Base-by-base conservation (phyloP, 2,797 vertebrate genomes). In the Pterois miles region DNA sequence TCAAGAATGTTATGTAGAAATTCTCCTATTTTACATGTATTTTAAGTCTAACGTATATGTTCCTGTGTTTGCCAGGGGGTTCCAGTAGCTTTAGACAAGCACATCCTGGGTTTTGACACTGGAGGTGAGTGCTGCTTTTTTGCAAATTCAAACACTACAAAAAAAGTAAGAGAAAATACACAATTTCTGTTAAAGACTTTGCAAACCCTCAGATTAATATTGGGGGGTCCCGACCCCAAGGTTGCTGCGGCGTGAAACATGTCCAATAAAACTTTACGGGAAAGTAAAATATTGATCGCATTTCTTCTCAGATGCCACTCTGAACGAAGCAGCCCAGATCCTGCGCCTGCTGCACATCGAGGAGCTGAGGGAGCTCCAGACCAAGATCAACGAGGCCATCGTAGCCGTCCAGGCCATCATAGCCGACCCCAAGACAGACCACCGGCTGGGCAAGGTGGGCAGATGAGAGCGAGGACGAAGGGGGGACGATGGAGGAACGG, bases 351-450 rank as follows among this genome's bases (percentile, higher is more conserved):
- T 99, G 88, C 98, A 99, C 86, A 96, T 99, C 84, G 98, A 99
- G 93, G 98, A 99, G 93, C 97, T 99, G 72, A 90, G 98, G 31
- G 97, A 99, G 89, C 96, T 99, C 73, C 98, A 99, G 78, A 99
- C 98, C 0, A 97, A 95, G 88, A 99, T 99, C 76, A 99, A 99
- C 23, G 98, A 99, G 75, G 98, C 98, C 71, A 99, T 99, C 4
- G 98, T 99, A 8, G 98, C 98, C 0, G 98, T 99, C 3, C 98
- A 99, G 94, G 97, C 98, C 20, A 97, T 99, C 83, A 99, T 99
- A 25, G 98, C 98, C 3, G 97, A 99, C 88, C 98, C 98, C 88
- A 98, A 97, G 93, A 99, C 98, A 20, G 98, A 99, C 93, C 96
- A 99, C 95, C 95, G 98, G 92, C 95, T 99, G 92, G 98, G 98